Percentiles rank a stretch among this genome's conserved stretches.
Conservation (phyloP, 2,888 invertebrate species). For the Abscondita cerata region DNA sequence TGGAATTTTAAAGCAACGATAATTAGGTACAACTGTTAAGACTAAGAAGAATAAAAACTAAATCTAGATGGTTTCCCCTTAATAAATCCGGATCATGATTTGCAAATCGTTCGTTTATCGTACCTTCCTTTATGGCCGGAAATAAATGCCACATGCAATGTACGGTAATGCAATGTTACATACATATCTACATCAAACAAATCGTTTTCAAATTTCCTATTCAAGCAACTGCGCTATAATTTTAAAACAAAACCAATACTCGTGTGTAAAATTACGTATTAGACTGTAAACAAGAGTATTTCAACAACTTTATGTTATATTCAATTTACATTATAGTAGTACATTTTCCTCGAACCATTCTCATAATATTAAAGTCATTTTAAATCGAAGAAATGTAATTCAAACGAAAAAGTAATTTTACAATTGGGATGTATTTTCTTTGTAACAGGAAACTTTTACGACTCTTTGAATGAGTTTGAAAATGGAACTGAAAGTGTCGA, state of each 20-base stretch:
- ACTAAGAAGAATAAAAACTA: background rate
- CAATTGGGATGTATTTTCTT: constrained; percentile 12
- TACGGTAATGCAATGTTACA: constrained; percentile 5
- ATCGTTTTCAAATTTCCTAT: constrained; percentile 12
- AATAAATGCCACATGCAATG: constrained; percentile 30
- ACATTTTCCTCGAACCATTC: no score
- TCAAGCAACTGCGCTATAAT: background rate
- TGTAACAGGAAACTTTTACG: constrained; percentile 13
- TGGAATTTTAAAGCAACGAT: constrained; percentile 32
- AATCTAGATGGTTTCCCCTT: constrained; percentile 21
- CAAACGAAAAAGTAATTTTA: constrained; percentile 8
- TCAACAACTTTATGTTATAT: no score
- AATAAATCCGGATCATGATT: constrained; percentile 26
- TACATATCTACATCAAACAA: constrained; percentile 18
- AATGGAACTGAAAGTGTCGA: constrained; percentile 13
- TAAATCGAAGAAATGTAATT: constrained; percentile 10
- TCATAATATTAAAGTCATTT: background rate
- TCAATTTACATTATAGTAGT: no score
- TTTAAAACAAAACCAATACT: constrained; percentile 6
- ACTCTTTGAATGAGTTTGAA: constrained; percentile 13
- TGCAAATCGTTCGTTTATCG: constrained; percentile 30
- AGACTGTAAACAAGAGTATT: no score
- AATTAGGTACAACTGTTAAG: constrained; percentile 30
- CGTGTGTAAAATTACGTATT: constrained; percentile 8
- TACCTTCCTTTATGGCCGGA: constrained; percentile 26